Percentiles rank a stretch among this genome's conserved stretches.
phyloP scores from a whole-genome alignment of 37 sponge, comb jelly and placozoan genomes.

The Crambe crambe region DNA sequence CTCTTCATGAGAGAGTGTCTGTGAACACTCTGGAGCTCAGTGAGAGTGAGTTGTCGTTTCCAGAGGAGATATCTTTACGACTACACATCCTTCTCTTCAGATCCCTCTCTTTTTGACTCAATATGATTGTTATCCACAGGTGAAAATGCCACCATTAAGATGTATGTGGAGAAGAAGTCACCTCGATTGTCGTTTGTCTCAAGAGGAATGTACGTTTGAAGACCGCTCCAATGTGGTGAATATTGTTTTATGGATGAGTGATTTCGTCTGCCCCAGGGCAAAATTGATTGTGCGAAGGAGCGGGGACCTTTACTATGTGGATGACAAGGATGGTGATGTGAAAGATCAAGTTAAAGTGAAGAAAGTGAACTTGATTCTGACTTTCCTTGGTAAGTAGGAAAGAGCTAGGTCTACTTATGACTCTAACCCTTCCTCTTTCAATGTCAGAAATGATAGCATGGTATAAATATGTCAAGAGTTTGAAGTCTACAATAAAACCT shows the following conservation, averaged over 20 bases:
- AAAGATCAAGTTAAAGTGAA: constrained; percentile 4
- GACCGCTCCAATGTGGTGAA: not conserved
- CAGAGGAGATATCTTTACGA: too few relatives aligned
- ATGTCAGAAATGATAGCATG: constrained; percentile 49
- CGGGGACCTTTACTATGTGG: constrained; percentile 6
- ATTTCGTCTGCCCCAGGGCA: constrained; percentile 1
- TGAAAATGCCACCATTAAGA: constrained; percentile 21
- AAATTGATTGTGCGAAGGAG: constrained; percentile 9
- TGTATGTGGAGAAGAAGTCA: constrained; percentile 4
- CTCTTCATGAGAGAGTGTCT: constrained; percentile 16
- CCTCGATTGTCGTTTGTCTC: not conserved
- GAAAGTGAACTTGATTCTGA: constrained; percentile 12
- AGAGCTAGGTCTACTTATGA: too few relatives aligned
- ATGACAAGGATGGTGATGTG: constrained; percentile 23
- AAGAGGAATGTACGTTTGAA: not conserved
- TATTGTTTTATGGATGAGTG: not conserved
- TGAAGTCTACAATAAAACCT: not conserved
- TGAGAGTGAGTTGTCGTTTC: constrained; percentile 21
- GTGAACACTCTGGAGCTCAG: constrained; percentile 17
- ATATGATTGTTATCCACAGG: not conserved
- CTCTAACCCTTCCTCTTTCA: not conserved
- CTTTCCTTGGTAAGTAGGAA: constrained; percentile 30
- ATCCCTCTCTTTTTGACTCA: not conserved
- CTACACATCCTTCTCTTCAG: not conserved
- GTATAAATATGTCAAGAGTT: constrained; percentile 42